Percentiles rank a stretch among this genome's conserved stretches.
These are phyloP conservation scores for Pantherophis guttatus DNA, from an alignment of 2,113 vertebrate genomes.

Conservation along the genomic window DNA sequence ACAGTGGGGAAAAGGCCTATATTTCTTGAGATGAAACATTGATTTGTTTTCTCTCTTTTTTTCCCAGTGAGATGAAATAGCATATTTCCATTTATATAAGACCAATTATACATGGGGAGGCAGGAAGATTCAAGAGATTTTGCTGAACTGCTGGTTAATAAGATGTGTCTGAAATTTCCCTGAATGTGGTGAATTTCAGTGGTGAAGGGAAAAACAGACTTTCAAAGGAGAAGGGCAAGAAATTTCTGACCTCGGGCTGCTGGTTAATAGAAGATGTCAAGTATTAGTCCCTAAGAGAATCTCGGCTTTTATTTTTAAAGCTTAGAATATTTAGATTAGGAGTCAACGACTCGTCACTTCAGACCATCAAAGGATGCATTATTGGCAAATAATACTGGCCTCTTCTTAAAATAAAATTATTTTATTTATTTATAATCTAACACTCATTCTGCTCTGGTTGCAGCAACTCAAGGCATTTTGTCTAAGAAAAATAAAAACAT, in stretches of 20 bases:
- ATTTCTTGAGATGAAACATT: conserved; percentile 11
- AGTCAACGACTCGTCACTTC: neutral
- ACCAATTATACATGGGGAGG: conserved; percentile 35
- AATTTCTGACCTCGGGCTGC: neutral
- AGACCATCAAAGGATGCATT: neutral
- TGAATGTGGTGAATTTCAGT: neutral
- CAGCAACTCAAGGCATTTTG: neutral
- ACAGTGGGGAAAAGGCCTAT: conserved; percentile 29
- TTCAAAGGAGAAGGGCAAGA: neutral
- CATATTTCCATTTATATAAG: conserved; percentile 35
- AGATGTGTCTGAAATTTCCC: neutral
- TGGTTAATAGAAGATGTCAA: neutral
- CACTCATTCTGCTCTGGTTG: neutral
- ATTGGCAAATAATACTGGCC: neutral
- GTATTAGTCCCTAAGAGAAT: neutral
- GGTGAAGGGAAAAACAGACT: neutral
- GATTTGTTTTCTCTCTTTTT: conserved; percentile 24
- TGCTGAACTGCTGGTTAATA: neutral
- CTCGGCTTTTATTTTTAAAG: neutral
- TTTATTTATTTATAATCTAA: neutral
- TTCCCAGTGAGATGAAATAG: conserved; percentile 26
- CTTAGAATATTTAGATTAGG: neutral
- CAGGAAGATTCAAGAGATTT: conserved; percentile 19
- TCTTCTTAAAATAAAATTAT: neutral
- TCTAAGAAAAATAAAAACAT: neutral